phyloP scores from a whole-genome alignment of 2,888 invertebrate species.

The Smittia sp. region DNA sequence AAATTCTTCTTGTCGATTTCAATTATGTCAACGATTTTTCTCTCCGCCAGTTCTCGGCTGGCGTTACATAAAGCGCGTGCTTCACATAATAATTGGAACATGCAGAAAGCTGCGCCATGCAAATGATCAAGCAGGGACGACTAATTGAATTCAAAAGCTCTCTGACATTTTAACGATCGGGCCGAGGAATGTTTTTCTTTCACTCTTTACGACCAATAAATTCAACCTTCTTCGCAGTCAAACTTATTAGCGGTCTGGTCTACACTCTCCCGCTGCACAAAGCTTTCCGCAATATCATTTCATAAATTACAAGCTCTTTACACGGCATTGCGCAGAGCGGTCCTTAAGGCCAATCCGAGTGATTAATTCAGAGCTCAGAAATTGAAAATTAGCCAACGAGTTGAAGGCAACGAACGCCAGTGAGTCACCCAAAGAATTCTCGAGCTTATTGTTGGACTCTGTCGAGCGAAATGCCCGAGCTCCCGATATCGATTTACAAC shows the following conservation, averaged over 20 bases:
- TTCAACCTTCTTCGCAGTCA: neutral
- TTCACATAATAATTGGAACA: conserved; percentile 1
- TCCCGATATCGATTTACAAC: neutral
- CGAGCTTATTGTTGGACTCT: neutral
- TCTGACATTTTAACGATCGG: neutral
- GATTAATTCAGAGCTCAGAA: neutral
- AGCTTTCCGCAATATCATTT: conserved; percentile 16
- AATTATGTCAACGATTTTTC: conserved; percentile 18
- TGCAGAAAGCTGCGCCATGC: neutral
- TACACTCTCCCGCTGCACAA: neutral
- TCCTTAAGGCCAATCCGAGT: neutral
- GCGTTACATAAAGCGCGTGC: conserved; percentile 29
- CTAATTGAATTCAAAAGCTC: neutral
- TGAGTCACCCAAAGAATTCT: conserved; percentile 7
- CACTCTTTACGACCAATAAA: neutral
- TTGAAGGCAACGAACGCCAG: neutral
- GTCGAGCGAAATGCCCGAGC: neutral
- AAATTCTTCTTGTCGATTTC: conserved; percentile 24
- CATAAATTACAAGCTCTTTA: neutral
- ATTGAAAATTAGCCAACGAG: neutral
- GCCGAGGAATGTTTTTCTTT: neutral
- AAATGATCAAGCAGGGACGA: neutral
- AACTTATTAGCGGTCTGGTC: neutral
- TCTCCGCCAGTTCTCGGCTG: neutral
- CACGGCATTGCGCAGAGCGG: neutral